Evolutionary conservation across 64 coral and sea anemone species (phyloP).

Genomic region (Stylophora pistillata): DNA sequence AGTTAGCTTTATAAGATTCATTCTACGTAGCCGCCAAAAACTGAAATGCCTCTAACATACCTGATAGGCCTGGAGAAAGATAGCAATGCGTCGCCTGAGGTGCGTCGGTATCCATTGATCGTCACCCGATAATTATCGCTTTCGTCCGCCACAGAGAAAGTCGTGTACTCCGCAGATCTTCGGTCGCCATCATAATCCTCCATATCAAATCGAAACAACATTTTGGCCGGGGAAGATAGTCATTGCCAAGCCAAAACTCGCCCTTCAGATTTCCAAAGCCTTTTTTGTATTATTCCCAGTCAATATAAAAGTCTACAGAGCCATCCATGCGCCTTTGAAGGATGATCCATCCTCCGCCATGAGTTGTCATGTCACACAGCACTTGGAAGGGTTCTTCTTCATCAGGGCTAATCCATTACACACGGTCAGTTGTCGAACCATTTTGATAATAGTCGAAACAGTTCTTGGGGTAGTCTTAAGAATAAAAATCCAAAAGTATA

Average conservation of each 20-base stretch:
- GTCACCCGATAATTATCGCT: not conserved
- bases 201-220: not conserved
- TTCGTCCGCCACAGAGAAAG: not conserved
- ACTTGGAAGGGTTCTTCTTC: not conserved
- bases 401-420: not conserved
- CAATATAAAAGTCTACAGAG: not conserved
- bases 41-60: too few species aligned
- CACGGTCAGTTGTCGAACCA: not conserved
- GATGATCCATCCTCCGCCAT: not conserved
- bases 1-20: too few species aligned
- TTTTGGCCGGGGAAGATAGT: not conserved
- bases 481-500: too few species aligned
- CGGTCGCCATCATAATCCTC: not conserved
- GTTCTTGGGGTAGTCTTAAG: not conserved
- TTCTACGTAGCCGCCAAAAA: too few species aligned
- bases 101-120: not conserved
- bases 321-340: not conserved
- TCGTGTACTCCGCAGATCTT: not conserved
- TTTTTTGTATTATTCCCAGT: not conserved
- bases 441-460: not conserved
- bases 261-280: not conserved
- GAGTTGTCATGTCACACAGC: not conserved
- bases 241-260: not conserved
- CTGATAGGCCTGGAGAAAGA: too few species aligned
- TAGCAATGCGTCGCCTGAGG: not conserved